Percentiles rank a stretch among this genome's conserved stretches.
Evolutionary conservation across 2,888 invertebrate species (phyloP).

Genomic region (Agrotis exclamationis): DNA sequence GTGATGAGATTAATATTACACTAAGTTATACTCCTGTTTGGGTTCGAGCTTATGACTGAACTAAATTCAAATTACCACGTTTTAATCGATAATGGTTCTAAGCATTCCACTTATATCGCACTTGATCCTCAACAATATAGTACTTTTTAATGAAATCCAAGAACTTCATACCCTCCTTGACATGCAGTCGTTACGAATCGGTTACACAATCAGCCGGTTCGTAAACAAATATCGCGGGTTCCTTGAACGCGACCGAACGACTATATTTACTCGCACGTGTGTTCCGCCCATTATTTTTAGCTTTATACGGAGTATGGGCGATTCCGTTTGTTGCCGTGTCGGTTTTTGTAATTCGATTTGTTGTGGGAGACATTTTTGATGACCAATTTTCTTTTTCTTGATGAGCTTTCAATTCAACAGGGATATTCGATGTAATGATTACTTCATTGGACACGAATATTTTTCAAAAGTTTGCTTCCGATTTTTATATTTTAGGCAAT

Average conservation of each 20-base stretch:
- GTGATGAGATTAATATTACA: too few relatives aligned
- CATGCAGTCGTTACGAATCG: conserved; percentile 37
- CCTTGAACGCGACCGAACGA: conserved; percentile 60
- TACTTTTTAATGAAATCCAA: not conserved
- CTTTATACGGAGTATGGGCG: conserved; percentile 19
- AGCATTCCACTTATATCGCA: not conserved
- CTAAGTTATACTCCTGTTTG: too few relatives aligned
- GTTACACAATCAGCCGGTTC: conserved; percentile 61
- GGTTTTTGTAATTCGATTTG: conserved; percentile 24
- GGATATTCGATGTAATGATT: too few relatives aligned
- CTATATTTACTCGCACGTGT: conserved; percentile 65
- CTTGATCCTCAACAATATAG: not conserved
- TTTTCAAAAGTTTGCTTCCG: too few relatives aligned
- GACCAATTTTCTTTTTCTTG: too few relatives aligned
- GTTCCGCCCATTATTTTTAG: conserved; percentile 65
- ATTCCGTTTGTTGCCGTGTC: conserved; percentile 23
- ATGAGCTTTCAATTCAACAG: not conserved
- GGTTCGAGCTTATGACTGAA: too few relatives aligned
- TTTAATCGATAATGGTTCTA: too few relatives aligned
- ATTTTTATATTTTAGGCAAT: too few relatives aligned
- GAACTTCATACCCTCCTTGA: conserved; percentile 29
- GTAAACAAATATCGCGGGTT: conserved; percentile 62
- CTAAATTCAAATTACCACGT: too few relatives aligned
- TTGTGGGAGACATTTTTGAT: not conserved
- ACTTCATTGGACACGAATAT: too few relatives aligned